Evolutionary conservation across 2,797 vertebrate genomes (phyloP).

Genomic region (Saguinus oedipus): DNA sequence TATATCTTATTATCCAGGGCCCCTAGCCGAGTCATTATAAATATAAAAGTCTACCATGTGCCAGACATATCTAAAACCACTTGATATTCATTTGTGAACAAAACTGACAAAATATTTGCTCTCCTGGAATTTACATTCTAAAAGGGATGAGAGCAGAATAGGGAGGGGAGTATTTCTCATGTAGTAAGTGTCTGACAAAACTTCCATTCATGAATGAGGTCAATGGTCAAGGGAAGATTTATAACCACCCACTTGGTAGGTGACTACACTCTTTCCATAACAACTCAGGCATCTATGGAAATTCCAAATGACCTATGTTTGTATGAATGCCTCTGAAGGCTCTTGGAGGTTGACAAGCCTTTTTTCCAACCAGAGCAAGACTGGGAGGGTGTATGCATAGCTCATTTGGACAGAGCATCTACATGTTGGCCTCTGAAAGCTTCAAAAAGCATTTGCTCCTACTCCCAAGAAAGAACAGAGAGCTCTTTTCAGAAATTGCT

Average conservation of each 20-base stretch:
- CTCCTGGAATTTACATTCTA: background rate
- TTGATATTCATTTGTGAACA: background rate
- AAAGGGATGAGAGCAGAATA: background rate
- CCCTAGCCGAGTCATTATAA: background rate
- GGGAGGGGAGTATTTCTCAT: background rate
- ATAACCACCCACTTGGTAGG: too few species aligned
- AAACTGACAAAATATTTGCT: background rate
- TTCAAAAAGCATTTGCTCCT: background rate
- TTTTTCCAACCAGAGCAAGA: background rate
- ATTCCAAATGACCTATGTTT: background rate
- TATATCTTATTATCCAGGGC: background rate
- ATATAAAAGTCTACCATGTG: background rate
- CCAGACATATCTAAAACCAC: background rate
- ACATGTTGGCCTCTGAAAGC: background rate
- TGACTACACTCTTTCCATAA: background rate
- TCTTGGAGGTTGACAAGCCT: background rate
- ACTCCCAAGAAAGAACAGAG: background rate
- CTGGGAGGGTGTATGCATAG: fast-evolving
- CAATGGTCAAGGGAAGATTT: background rate
- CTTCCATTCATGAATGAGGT: background rate
- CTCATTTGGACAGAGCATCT: background rate
- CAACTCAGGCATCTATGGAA: background rate
- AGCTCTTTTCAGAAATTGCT: background rate
- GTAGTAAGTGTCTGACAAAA: background rate
- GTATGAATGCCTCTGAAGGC: background rate